These are phyloP conservation scores for Dromiciops gliroides DNA, from an alignment of 2,113 vertebrate species.

Conservation along the genomic window DNA sequence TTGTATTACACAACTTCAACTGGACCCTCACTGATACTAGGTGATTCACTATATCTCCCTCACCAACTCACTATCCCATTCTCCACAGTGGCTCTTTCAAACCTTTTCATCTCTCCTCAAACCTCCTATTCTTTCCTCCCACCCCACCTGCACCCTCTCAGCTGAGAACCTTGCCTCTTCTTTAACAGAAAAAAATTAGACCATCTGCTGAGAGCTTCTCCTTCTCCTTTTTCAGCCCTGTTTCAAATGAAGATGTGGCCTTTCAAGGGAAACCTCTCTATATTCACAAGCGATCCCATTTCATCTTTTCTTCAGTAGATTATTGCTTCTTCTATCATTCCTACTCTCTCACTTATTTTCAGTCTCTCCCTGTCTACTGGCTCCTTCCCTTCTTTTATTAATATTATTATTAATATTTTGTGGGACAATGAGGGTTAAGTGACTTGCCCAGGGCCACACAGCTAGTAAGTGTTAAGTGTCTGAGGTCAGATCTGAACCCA, in stretches of 20 bases:
- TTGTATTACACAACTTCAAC: no score
- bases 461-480: no score
- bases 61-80: background rate
- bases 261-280: background rate
- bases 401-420: no score
- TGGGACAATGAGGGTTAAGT: no score
- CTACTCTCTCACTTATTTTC: background rate
- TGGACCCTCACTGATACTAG: no score
- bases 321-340: background rate
- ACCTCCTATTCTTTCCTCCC: background rate
- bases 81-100: no score
- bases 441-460: no score
- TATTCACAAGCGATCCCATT: background rate
- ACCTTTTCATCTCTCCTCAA: no score
- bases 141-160: background rate
- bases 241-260: background rate
- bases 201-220: background rate
- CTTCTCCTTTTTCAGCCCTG: background rate
- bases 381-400: no score
- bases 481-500: no score
- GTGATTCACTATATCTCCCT: no score
- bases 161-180: background rate
- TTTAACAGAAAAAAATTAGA: background rate
- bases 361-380: background rate
- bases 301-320: background rate